Base-by-base conservation (phyloP, 2,797 vertebrate species). In the Muscicapa striata region DNA sequence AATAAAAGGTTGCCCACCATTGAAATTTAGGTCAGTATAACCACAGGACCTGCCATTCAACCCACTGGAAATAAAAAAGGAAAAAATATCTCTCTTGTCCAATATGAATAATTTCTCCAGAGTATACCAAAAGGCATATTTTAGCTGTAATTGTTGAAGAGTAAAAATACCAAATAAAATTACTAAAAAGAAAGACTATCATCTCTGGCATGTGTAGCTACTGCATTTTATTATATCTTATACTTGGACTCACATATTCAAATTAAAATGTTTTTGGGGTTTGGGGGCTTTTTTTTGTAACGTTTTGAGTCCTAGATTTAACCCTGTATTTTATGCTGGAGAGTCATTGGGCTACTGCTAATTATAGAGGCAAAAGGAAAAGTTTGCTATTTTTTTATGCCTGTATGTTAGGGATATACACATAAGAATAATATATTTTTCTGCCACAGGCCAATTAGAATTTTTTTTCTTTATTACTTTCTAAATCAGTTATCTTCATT, bases 331-430 rank as follows among this genome's bases (percentile, higher is more conserved):
- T 83, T 67, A 45, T 52, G 5, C n/a, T 20, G 40, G 21, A 16
- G 10, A n/a, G 43, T 43, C 43, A 58, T 22, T 69, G 34, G 43
- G 3, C 10, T 66, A 9, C 29, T 75, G 30, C 4, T 78, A 54
- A 68, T 52, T 41, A 68, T 55, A 72, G 34, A 68, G 11, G 9
- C 0, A 7, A 74, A 88, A 40, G 14, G 41, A 61, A 87, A 67
- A 72, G 0, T 6, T 57, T 2, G 0, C 0, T 19, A 19, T 26
- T 90, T 93, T 49, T 49, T 57, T 29, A 40, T 16, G 15, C 5
- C 15, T 81, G 14, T 8, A 22, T 23, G 4, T 54, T 59, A 81
- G 18, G 29, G 6, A 51, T 41, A 84, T 15, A 34, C 8, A 78
- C 36, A 49, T 18, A 43, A 41, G 9, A 43, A 52, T 57, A 1